Percentiles rank a stretch among this genome's conserved stretches.
Evolutionary conservation across 2,797 vertebrate species (phyloP).

Genomic region (Erpetoichthys calabaricus): DNA sequence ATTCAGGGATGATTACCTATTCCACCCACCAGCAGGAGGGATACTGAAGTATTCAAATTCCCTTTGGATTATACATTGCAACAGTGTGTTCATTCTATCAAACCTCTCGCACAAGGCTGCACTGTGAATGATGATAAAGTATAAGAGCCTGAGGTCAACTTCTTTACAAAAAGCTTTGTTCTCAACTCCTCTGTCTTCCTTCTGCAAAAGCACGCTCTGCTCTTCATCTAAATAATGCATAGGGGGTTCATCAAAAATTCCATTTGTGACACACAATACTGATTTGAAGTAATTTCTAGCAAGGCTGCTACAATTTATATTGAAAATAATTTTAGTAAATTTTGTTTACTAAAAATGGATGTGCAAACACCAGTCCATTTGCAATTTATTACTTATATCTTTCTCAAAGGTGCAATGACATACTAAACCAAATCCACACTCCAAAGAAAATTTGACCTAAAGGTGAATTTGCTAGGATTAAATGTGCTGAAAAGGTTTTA

Average conservation of each 20-base stretch:
- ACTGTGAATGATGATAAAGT: slow-evolving; percentile 35
- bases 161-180: slow-evolving; percentile 6
- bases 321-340: not conserved
- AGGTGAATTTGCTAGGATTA: too few relatives aligned
- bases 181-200: not conserved
- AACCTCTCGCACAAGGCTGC: slow-evolving; percentile 18
- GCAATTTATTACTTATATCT: not conserved
- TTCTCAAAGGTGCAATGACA: not conserved
- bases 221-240: not conserved
- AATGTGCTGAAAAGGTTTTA: too few relatives aligned
- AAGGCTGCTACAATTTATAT: not conserved
- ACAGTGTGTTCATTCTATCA: slow-evolving; percentile 7
- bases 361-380: not conserved
- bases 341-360: not conserved
- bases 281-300: not conserved
- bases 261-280: not conserved
- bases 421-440: too few relatives aligned
- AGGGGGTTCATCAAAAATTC: not conserved
- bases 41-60: slow-evolving; percentile 16
- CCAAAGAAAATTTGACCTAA: too few relatives aligned
- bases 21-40: slow-evolving; percentile 17
- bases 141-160: slow-evolving; percentile 7
- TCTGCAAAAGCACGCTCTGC: not conserved
- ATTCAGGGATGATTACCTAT: slow-evolving; percentile 19
- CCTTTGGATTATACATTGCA: slow-evolving; percentile 4